These are phyloP conservation scores for Tylochromis polylepis DNA, from an alignment of 2,113 vertebrate genomes.

Conservation along the genomic window DNA sequence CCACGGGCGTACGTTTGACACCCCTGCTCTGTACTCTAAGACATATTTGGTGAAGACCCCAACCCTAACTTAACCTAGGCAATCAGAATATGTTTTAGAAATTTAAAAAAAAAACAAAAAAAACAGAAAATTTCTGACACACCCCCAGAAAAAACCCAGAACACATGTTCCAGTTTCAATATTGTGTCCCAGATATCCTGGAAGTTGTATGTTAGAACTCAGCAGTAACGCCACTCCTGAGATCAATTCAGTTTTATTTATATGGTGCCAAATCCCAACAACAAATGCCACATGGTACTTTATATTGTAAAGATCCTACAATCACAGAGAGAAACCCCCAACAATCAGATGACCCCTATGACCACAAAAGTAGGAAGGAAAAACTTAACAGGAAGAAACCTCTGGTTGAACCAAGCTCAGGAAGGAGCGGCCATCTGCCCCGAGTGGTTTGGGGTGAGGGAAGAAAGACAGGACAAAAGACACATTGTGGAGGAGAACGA, in stretches of 20 bases:
- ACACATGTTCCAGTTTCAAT: neutral
- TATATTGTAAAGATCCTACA: neutral
- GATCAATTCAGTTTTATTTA: neutral
- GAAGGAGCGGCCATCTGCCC: rapidly evolving
- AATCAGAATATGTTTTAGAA: neutral
- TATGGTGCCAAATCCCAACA: neutral
- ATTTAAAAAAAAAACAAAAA: rapidly evolving
- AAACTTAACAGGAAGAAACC: neutral
- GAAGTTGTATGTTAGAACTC: neutral
- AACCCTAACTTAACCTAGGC: neutral
- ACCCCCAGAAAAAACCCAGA: too few species aligned
- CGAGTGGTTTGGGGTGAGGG: neutral
- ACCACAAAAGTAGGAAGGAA: neutral
- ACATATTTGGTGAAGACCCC: neutral
- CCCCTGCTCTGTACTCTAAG: neutral
- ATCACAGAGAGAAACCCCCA: too few species aligned
- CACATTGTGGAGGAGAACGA: neutral
- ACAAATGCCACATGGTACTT: neutral
- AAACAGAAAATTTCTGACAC: too few species aligned
- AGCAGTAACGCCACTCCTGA: neutral
- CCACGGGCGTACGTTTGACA: too few species aligned
- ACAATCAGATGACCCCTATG: neutral
- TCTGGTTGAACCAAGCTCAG: neutral
- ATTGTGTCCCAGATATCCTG: neutral
- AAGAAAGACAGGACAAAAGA: neutral